phyloP scores from a whole-genome alignment of 1,140 invertebrate genomes.

The Sycobia sp. region DNA sequence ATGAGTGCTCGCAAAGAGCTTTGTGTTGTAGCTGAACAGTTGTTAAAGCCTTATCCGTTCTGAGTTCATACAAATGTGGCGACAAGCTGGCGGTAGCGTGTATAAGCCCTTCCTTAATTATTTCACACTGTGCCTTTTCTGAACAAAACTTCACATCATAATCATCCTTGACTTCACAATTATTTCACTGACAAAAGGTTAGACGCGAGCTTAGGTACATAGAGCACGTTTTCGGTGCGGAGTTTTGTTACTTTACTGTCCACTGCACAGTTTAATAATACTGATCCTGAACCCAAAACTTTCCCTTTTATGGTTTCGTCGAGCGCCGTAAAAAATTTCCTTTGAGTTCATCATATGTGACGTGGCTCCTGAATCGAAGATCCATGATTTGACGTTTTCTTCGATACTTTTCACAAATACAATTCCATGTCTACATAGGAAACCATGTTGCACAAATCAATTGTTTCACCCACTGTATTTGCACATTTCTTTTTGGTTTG shows the following conservation, averaged over 20 bases:
- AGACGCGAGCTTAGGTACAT: constrained; percentile 40
- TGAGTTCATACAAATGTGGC: constrained; percentile 8
- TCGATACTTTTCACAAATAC: constrained; percentile 8
- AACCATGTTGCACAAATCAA: background rate
- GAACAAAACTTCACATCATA: constrained; percentile 41
- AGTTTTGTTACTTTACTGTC: constrained; percentile 3
- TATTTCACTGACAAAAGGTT: constrained; percentile 47
- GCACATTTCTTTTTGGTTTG: background rate
- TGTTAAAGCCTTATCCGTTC: background rate
- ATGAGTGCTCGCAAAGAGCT: constrained; percentile 18
- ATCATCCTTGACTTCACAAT: constrained; percentile 45
- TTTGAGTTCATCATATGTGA: constrained; percentile 1
- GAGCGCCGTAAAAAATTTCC: constrained; percentile 25
- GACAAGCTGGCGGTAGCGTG: background rate
- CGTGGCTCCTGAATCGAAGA: background rate
- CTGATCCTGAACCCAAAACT: constrained; percentile 2
- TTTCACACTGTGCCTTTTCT: background rate
- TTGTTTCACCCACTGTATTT: background rate
- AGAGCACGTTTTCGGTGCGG: constrained; percentile 40
- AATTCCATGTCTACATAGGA: background rate
- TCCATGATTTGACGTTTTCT: constrained; percentile 6
- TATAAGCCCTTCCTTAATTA: background rate
- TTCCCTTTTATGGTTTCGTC: constrained; percentile 10
- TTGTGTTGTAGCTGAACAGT: background rate
- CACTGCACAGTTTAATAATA: constrained; percentile 5